Evolutionary conservation across 2,797 vertebrate genomes (phyloP), one percentile per base, ranked within the genome.

Genomic region (Odontamblyopus rebecca): DNA sequence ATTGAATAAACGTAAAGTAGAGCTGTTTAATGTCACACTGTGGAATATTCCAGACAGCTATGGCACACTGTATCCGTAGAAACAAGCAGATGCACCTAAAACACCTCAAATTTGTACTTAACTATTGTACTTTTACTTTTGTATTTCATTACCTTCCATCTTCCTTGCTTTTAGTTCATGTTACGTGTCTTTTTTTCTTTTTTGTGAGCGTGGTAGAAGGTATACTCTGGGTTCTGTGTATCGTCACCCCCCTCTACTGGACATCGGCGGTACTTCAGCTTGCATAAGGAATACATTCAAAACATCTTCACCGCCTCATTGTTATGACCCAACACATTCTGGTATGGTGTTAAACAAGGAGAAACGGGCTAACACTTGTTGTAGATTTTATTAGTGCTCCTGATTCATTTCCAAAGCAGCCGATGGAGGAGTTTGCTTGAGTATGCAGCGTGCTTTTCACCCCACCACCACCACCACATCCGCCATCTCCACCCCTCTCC

Each of bases 191-290:
- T 38, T 38, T 38, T 59, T 59, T 76, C 7, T 6, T 53, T 85
- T 87, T 89, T 72, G 71, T 67, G 69, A 11, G 68, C 73, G 23
- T 23, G 23, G 23, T 73, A 63, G 63, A 9, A 53, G 6, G 68
- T 67, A 5, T 4, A 48, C 75, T 88, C 77, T 4, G 15, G 6
- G 44, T 48, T 48, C 48, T 83, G 69, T 82, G 89, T 88, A 78
- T 50, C 86, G 81, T 93, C 77, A 92, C 85, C 85, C 80, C 92
- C 88, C 90, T 92, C 92, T 93, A 84, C 84, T 92, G 92, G 91
- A 2, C 19, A 0, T 0, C 1, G 1, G 0, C 1, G 18, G 83
- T 64, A 86, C 48, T 72, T 65, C 71, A 56, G 51, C 71, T 50
- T 64, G 57, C 68, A 79, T 74, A 19, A 54, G 70, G 70, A 82